A percentile compares a stretch with the other conserved stretches of the same genome.
These are phyloP conservation scores for Bergia sp. DNA, from an alignment of 92 coral and sea anemone species.

Conservation along the genomic window DNA sequence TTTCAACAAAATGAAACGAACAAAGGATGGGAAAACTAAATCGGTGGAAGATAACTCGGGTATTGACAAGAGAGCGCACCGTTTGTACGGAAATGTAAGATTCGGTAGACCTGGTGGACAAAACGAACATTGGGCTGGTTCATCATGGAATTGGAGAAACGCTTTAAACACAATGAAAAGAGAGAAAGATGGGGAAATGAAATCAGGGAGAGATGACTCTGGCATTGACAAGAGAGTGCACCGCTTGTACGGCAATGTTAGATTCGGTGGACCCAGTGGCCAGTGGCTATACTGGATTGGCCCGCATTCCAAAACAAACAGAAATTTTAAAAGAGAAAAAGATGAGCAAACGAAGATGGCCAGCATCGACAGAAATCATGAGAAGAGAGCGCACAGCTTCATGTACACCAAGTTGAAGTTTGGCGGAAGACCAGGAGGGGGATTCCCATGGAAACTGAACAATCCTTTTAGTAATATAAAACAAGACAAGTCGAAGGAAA, in stretches of 20 bases:
- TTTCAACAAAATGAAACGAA: neutral
- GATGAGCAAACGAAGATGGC: neutral
- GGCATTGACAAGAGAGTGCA: conserved; percentile 4
- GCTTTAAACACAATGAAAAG: conserved; percentile 4
- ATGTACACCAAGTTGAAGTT: conserved; percentile 13
- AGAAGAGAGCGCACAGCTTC: neutral
- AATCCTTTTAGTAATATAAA: conserved; percentile 1
- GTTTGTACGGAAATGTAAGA: conserved; percentile 2
- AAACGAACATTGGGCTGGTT: neutral
- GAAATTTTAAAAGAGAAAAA: neutral
- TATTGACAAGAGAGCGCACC: conserved; percentile 29
- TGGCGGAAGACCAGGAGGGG: neutral
- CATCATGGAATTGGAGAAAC: conserved; percentile 17
- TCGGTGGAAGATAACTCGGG: neutral
- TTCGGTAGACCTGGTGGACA: conserved; percentile 20
- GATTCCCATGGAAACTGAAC: neutral
- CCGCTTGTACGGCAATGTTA: neutral
- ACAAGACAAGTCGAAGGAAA: neutral
- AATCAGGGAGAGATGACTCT: neutral
- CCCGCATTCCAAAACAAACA: neutral
- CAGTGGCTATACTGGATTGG: neutral
- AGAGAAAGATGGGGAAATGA: neutral
- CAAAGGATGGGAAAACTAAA: neutral
- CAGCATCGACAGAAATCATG: neutral
- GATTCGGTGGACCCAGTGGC: neutral